phyloP scores from a whole-genome alignment of 2,113 vertebrate species.

The Periophthalmodon schlosseri region DNA sequence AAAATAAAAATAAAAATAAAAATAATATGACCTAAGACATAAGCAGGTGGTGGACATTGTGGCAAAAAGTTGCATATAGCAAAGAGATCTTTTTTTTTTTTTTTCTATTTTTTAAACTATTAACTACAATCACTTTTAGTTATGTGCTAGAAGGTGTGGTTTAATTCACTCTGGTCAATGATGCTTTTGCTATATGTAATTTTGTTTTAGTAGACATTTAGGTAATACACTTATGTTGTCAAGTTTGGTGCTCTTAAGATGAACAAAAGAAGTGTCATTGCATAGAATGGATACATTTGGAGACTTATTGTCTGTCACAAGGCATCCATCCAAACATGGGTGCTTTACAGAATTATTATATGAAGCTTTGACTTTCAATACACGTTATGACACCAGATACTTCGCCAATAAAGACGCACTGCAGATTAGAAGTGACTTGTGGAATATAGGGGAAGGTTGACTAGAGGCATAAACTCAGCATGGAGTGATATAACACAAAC shows the following conservation, averaged over 20 bases:
- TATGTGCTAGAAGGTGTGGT: too few species aligned
- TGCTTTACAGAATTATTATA: background rate
- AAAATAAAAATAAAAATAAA: too few species aligned
- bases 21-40: too few species aligned
- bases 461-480: conserved; percentile 23
- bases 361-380: background rate
- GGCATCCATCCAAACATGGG: background rate
- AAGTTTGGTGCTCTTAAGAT: background rate
- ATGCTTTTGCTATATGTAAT: background rate
- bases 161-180: too few species aligned
- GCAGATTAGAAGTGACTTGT: conserved; percentile 34
- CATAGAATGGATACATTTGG: background rate
- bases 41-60: too few species aligned
- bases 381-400: background rate
- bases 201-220: too few species aligned
- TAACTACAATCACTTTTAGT: too few species aligned
- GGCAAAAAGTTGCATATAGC: too few species aligned
- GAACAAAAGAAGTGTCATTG: background rate
- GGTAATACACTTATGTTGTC: background rate
- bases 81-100: too few species aligned
- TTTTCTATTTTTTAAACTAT: too few species aligned
- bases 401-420: conserved; percentile 31
- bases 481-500: conserved; percentile 30
- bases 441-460: conserved; percentile 42
- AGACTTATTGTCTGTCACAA: background rate